phyloP scores from a whole-genome alignment of 2,888 invertebrate genomes.

The Eristalis intricaria region DNA sequence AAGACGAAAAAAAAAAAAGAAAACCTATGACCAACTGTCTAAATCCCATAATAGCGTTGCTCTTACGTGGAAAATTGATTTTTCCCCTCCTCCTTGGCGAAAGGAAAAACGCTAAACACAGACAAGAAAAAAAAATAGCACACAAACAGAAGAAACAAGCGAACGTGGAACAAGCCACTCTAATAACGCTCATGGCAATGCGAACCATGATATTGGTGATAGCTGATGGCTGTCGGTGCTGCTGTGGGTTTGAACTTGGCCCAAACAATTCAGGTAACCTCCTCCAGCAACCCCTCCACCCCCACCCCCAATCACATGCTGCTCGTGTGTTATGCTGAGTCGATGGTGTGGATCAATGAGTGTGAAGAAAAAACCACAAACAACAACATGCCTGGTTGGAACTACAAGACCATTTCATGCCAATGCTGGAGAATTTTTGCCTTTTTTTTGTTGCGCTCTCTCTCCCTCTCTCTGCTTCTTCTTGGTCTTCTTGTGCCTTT shows the following conservation, averaged over 20 bases:
- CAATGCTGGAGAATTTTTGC: neutral
- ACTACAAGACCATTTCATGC: slow-evolving; percentile 24
- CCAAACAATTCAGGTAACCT: slow-evolving; percentile 24
- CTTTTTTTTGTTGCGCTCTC: no score
- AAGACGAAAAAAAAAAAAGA: neutral
- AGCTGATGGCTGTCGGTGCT: neutral
- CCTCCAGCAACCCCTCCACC: neutral
- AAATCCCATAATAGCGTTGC: slow-evolving; percentile 32
- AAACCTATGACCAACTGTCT: slow-evolving; percentile 23
- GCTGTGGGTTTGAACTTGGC: slow-evolving; percentile 27
- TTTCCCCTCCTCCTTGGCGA: neutral
- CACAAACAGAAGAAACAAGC: neutral
- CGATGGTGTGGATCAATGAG: slow-evolving; percentile 28
- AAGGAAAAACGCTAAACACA: slow-evolving; percentile 6
- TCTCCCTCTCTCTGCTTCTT: neutral
- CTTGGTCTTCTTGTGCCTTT: neutral
- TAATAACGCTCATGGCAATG: slow-evolving; percentile 31
- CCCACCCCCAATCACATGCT: neutral
- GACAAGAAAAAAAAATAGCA: neutral
- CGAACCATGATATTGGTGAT: slow-evolving; percentile 9
- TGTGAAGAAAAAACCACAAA: slow-evolving; percentile 18
- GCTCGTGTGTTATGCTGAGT: slow-evolving; percentile 5
- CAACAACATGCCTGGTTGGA: slow-evolving; percentile 29
- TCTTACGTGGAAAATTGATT: slow-evolving; percentile 41
- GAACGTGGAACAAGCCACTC: slow-evolving; percentile 17